phyloP scores from a whole-genome alignment of 2,797 vertebrate genomes.

The Anguilla anguilla region DNA sequence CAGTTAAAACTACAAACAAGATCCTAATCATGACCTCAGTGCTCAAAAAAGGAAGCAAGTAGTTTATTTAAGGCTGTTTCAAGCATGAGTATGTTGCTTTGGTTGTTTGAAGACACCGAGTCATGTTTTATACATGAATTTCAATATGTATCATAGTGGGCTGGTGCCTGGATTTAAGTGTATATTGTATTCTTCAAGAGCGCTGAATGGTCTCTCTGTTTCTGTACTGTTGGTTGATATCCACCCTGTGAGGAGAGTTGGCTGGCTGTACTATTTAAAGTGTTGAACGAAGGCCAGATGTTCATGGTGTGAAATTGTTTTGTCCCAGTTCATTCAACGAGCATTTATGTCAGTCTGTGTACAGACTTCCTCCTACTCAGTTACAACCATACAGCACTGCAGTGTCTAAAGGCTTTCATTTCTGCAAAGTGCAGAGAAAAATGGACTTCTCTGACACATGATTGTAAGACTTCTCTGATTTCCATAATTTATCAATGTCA shows the following conservation, averaged over 20 bases:
- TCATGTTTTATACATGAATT: background rate
- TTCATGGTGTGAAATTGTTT: background rate
- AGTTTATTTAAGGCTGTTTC: background rate
- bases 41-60: background rate
- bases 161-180: background rate
- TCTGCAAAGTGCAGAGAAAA: background rate
- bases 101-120: background rate
- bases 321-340: background rate
- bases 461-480: background rate
- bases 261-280: background rate
- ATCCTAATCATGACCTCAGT: constrained; percentile 6
- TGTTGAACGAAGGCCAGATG: background rate
- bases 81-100: background rate
- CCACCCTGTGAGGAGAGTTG: background rate
- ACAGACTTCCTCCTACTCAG: background rate
- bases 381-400: background rate
- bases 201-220: background rate
- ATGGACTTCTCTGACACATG: no score
- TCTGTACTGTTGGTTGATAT: background rate
- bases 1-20: constrained; percentile 12
- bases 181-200: background rate
- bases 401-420: background rate
- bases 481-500: background rate
- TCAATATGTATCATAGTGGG: background rate
- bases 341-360: background rate